A percentile compares a stretch with the other conserved stretches of the same genome.
Conservation (phyloP, 2,888 invertebrate species). For the Limenitis camilla region DNA sequence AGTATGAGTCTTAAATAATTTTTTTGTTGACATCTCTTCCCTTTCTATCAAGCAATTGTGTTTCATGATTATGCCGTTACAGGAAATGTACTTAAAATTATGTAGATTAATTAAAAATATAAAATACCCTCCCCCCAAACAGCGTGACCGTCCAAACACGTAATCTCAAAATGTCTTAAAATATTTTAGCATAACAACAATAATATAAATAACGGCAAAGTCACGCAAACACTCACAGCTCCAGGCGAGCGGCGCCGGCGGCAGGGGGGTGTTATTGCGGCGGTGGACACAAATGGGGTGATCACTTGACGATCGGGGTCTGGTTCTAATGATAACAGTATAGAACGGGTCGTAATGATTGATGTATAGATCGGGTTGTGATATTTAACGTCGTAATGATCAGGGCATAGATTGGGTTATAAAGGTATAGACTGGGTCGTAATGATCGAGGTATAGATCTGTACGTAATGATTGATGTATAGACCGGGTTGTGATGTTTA, state of each 20-base stretch:
- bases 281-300: slow-evolving; percentile 17
- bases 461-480: too few relatives aligned
- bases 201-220: slow-evolving; percentile 16
- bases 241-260: slow-evolving; percentile 25
- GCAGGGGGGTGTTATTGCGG: slow-evolving; percentile 12
- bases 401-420: too few relatives aligned
- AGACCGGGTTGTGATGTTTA: too few relatives aligned
- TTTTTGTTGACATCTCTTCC: slow-evolving; percentile 8
- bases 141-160: neutral
- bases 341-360: neutral
- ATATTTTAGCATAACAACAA: slow-evolving; percentile 7
- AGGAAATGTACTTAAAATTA: neutral
- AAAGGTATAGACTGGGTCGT: too few relatives aligned
- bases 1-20: neutral
- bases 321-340: neutral
- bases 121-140: neutral
- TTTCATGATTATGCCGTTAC: slow-evolving; percentile 22
- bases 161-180: neutral
- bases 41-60: slow-evolving; percentile 33
- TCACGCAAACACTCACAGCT: slow-evolving; percentile 18
- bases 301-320: slow-evolving; percentile 12
- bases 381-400: neutral
- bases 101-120: neutral
- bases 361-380: neutral
- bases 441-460: too few relatives aligned